A percentile compares a stretch with the other conserved stretches of the same genome.
Conservation (phyloP, 1,140 invertebrate genomes). For the Leguminivora glycinivorella region DNA sequence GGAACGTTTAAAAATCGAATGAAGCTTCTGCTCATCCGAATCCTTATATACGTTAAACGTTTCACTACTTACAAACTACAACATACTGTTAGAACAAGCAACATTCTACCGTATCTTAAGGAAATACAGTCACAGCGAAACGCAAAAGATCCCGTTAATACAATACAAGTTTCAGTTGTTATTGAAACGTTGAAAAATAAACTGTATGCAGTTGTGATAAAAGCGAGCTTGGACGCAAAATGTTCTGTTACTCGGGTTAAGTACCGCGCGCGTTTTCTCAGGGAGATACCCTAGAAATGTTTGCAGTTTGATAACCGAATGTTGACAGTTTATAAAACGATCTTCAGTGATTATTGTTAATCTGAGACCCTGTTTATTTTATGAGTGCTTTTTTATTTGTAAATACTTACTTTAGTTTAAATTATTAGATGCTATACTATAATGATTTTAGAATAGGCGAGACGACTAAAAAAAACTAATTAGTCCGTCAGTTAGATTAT, state of each 20-base stretch:
- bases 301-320: conserved; percentile 8
- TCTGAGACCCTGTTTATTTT: background rate
- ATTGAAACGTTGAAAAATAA: background rate
- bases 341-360: background rate
- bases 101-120: background rate
- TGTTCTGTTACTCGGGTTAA: conserved; percentile 12
- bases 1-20: background rate
- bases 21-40: background rate
- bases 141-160: background rate
- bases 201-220: background rate
- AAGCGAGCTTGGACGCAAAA: background rate
- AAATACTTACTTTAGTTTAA: background rate
- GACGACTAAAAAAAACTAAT: too few relatives aligned
- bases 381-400: background rate
- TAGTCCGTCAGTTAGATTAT: too few relatives aligned
- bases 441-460: too few relatives aligned
- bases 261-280: background rate
- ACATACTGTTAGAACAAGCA: background rate
- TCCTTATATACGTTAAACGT: conserved; percentile 21
- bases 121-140: background rate
- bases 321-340: conserved; percentile 16
- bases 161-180: background rate
- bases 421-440: too few relatives aligned
- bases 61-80: background rate
- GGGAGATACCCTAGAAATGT: conserved; percentile 19